phyloP scores from a whole-genome alignment of 2,888 invertebrate genomes.

The Limenitis camilla region DNA sequence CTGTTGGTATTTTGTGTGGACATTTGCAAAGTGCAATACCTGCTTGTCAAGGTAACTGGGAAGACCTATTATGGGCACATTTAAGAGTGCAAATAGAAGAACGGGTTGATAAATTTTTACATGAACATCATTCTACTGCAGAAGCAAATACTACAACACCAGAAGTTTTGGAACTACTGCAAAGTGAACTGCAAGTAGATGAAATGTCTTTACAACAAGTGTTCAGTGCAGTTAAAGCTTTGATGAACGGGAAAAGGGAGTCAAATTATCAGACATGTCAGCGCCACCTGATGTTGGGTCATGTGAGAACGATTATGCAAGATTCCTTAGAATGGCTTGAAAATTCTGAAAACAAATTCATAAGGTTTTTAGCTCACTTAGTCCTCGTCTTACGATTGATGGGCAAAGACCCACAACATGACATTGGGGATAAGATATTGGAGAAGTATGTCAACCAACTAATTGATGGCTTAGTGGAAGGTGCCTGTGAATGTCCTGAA shows the following conservation, averaged over 20 bases:
- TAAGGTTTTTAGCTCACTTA: constrained; percentile 90
- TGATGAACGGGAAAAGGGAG: constrained; percentile 74
- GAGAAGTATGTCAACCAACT: constrained; percentile 82
- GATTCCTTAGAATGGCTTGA: constrained; percentile 80
- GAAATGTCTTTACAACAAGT: constrained; percentile 60
- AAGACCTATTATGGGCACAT: constrained; percentile 93
- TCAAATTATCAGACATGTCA: constrained; percentile 85
- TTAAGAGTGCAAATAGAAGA: constrained; percentile 87
- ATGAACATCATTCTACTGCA: constrained; percentile 63
- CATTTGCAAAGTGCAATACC: constrained; percentile 84
- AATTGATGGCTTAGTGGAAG: constrained; percentile 71
- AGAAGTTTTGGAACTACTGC: constrained; percentile 58
- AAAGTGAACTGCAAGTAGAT: constrained; percentile 50
- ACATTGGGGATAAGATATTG: constrained; percentile 83
- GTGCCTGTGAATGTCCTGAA: constrained; percentile 79
- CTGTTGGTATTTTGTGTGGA: constrained; percentile 87
- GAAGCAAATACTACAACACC: constrained; percentile 58
- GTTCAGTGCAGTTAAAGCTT: constrained; percentile 59
- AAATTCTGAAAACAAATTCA: constrained; percentile 69
- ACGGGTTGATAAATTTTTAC: constrained; percentile 80
- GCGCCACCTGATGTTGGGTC: constrained; percentile 88
- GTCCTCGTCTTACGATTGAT: constrained; percentile 87
- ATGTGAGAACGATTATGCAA: constrained; percentile 82
- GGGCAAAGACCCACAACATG: constrained; percentile 81
- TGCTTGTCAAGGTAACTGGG: constrained; percentile 86